A percentile compares a stretch with the other conserved stretches of the same genome.
phyloP scores from a whole-genome alignment of 2,113 vertebrate genomes.

The Symphodus melops region DNA sequence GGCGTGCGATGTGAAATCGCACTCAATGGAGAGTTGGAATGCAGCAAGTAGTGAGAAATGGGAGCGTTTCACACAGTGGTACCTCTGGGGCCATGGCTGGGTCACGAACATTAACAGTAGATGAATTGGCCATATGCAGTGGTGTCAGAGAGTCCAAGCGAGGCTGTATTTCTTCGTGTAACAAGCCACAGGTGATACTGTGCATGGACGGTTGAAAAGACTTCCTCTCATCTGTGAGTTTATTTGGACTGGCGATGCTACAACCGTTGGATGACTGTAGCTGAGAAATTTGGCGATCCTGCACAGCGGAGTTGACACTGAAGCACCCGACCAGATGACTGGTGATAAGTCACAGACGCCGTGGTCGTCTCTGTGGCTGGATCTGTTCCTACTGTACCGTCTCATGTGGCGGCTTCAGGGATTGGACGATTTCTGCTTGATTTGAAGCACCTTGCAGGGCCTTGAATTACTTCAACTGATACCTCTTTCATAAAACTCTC shows the following conservation, averaged over 20 bases:
- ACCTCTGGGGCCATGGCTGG: conserved; percentile 43
- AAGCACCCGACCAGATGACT: conserved; percentile 59
- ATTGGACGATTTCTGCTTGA: conserved; percentile 64
- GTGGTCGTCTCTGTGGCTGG: conserved; percentile 63
- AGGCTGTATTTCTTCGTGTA: conserved; percentile 32
- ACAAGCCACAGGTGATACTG: conserved; percentile 36
- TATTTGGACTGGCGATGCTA: conserved; percentile 27
- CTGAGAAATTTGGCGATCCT: conserved; percentile 58
- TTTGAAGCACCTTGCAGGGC: conserved; percentile 48
- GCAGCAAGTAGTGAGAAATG: conserved; percentile 60
- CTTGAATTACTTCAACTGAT: conserved; percentile 31
- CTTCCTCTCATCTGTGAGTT: conserved; percentile 29
- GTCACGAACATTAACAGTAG: conserved; percentile 51
- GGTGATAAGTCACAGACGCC: conserved; percentile 71
- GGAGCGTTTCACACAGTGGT: conserved; percentile 50
- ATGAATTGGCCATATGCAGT: conserved; percentile 39
- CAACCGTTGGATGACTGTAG: conserved; percentile 18
- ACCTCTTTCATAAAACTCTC: conserved; percentile 24
- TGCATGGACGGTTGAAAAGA: conserved; percentile 7
- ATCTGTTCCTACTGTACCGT: conserved; percentile 49
- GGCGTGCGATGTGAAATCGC: conserved; percentile 64
- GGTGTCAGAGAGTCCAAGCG: conserved; percentile 37
- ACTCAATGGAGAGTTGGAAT: conserved; percentile 54
- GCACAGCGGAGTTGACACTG: conserved; percentile 40
- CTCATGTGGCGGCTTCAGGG: conserved; percentile 65